Evolutionary conservation across 2,797 vertebrate genomes (phyloP).

Genomic region (Scolopax bukidnonensis): DNA sequence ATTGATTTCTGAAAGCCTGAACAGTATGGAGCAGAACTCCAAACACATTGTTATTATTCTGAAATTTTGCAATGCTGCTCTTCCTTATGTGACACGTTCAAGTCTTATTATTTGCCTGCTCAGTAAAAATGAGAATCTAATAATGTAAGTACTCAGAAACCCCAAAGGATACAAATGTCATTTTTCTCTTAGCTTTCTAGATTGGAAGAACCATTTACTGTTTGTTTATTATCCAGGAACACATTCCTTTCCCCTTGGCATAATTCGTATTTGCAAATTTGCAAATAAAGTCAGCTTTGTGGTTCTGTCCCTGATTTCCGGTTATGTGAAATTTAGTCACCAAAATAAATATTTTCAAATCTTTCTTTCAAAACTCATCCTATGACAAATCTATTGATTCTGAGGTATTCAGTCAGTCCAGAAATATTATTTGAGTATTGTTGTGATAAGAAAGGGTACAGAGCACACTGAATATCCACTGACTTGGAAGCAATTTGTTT

Average conservation of each 20-base stretch:
- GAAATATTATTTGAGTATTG: neutral
- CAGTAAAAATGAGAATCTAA: neutral
- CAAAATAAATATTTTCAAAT: neutral
- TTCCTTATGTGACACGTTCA: neutral
- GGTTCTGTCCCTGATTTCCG: neutral
- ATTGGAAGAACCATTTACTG: neutral
- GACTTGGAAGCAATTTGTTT: neutral
- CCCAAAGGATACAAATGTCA: neutral
- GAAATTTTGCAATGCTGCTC: neutral
- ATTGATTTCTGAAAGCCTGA: neutral
- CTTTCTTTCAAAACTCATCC: neutral
- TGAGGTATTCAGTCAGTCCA: neutral
- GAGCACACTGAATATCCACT: neutral
- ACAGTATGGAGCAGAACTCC: neutral
- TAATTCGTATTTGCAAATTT: constrained; percentile 15
- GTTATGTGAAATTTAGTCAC: neutral
- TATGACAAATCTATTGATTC: neutral
- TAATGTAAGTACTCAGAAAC: constrained; percentile 15
- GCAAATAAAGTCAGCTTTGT: neutral
- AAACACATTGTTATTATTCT: neutral
- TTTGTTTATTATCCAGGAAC: constrained; percentile 19
- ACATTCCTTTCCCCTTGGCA: neutral
- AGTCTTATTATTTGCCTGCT: constrained; percentile 11
- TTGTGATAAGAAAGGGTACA: neutral
- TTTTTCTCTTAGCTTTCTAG: constrained; percentile 24